Base-by-base conservation (phyloP, 2,888 invertebrate species). In the Odiellus spinosus region DNA sequence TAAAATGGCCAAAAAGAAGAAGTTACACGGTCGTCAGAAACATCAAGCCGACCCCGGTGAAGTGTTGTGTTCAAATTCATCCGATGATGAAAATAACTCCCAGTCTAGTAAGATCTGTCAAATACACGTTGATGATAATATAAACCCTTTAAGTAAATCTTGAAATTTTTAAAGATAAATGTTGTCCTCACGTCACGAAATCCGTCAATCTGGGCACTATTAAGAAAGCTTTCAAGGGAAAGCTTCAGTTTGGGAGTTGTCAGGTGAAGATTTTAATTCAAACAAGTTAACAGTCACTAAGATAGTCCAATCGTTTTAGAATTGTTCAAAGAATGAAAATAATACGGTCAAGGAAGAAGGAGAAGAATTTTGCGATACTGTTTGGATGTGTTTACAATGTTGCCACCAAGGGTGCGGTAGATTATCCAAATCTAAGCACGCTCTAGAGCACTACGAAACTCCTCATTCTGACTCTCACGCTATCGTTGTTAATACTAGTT, bases 361-460 rank as follows among this genome's bases (percentile, higher is more conserved):
- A 1, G 15, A 15, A 8, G 38, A 36, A 38, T 5, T 33, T 33
- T 14, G 45, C 42, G 1, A 3, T 35, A 49, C 42, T 42, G 44
- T 59, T 18, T 84, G 82, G 82, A 72, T 87, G 67, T 88, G 87
- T 61, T 67, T 87, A 51, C 77, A 78, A 54, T 88, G 87, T 64
- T 86, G 82, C 2, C 68, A 77, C 39, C 79, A 80, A 60, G 73
- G 77, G 18, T 87, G 87, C 64, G 82, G 81, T 2, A 71, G 77
- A 43, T 68, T 71, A 4, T 70, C 73, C 44, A 42, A 39, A 5
- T 75, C 76, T 59, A 71, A 76, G 56, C 85, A 86, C 65, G 82
- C 82, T 0, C 62, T 79, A 19, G 71, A 76, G 53, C 88, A 88
- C 66, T 80, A 71, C 62, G 71, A 76, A 62, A 80, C 75, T 1